A percentile compares a stretch with the other conserved stretches of the same genome.
Evolutionary conservation across 2,797 vertebrate genomes (phyloP).

Genomic region (Anas capensis): DNA sequence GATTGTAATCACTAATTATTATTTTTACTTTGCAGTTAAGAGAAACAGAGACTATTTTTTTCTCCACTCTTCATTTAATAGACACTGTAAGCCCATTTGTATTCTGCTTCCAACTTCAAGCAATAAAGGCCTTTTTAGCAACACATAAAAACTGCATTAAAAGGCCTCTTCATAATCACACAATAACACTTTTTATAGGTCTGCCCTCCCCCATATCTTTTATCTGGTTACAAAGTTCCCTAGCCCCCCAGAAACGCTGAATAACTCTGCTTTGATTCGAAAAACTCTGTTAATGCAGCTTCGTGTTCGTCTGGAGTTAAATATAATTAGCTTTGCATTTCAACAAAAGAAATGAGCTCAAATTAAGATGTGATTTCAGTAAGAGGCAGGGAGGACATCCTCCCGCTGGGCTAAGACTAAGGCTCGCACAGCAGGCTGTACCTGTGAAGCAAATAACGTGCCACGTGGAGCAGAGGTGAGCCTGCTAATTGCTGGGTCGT

Average conservation of each 20-base stretch:
- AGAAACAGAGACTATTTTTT: slow-evolving; percentile 32
- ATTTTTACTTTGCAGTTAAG: slow-evolving; percentile 28
- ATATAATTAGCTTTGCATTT: slow-evolving; percentile 74
- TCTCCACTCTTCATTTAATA: slow-evolving; percentile 47
- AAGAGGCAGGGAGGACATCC: slow-evolving; percentile 40
- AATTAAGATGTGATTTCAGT: slow-evolving; percentile 49
- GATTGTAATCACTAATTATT: slow-evolving; percentile 33
- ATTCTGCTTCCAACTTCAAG: slow-evolving; percentile 64
- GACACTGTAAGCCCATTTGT: slow-evolving; percentile 54
- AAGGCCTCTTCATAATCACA: slow-evolving; percentile 70
- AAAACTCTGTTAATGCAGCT: slow-evolving; percentile 67
- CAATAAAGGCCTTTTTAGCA: slow-evolving; percentile 73
- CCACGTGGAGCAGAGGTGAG: not conserved
- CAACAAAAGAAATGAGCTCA: slow-evolving; percentile 73
- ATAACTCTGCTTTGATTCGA: slow-evolving; percentile 67
- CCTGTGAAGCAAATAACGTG: slow-evolving; percentile 33
- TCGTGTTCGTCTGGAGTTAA: slow-evolving; percentile 61
- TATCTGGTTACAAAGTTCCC: slow-evolving; percentile 49
- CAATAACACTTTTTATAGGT: slow-evolving; percentile 70
- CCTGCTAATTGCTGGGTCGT: not conserved
- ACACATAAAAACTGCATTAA: slow-evolving; percentile 68
- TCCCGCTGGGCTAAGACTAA: slow-evolving; percentile 45
- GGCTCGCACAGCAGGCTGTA: slow-evolving; percentile 31
- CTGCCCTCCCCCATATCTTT: slow-evolving; percentile 45
- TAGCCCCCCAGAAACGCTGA: slow-evolving; percentile 49